Percentiles rank a stretch among this genome's conserved stretches.
phyloP scores from a whole-genome alignment of 92 coral and sea anemone genomes.

The Blastomussa wellsi region DNA sequence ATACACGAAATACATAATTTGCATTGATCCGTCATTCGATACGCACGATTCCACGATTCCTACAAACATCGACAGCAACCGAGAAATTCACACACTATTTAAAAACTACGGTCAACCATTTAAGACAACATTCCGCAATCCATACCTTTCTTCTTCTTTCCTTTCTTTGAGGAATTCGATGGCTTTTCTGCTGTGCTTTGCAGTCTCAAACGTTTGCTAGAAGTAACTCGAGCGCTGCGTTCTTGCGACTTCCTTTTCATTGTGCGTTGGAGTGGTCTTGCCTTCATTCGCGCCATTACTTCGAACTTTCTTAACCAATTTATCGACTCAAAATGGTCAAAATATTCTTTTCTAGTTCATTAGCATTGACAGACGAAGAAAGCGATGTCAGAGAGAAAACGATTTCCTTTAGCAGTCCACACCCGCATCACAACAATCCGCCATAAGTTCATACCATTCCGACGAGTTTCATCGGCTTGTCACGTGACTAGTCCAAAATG shows the following conservation, averaged over 20 bases:
- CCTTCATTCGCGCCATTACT: slow-evolving; percentile 40
- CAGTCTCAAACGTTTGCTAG: slow-evolving; percentile 36
- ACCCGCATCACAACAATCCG: slow-evolving; percentile 22
- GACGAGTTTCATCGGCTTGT: slow-evolving; percentile 51
- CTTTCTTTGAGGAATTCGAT: slow-evolving; percentile 13
- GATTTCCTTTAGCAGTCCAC: slow-evolving; percentile 20
- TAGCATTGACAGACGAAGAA: background rate
- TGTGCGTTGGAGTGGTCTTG: slow-evolving; percentile 33
- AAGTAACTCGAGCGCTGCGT: slow-evolving; percentile 17
- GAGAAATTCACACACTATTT: too few species aligned
- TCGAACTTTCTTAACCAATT: background rate
- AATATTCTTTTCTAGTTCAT: background rate
- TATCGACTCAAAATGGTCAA: background rate
- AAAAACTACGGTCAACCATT: background rate
- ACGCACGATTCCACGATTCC: slow-evolving; percentile 38
- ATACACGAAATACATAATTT: background rate
- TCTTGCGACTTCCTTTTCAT: slow-evolving; percentile 44
- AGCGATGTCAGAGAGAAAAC: background rate
- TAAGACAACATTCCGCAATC: background rate
- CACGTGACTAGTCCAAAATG: slow-evolving; percentile 40
- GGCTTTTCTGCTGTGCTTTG: slow-evolving; percentile 19
- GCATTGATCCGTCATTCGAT: background rate
- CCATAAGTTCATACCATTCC: slow-evolving; percentile 69
- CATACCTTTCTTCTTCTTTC: slow-evolving; percentile 36
- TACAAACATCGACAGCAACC: background rate